Evolutionary conservation across 2,888 invertebrate species (phyloP).

Genomic region (Drosophila merina): DNA sequence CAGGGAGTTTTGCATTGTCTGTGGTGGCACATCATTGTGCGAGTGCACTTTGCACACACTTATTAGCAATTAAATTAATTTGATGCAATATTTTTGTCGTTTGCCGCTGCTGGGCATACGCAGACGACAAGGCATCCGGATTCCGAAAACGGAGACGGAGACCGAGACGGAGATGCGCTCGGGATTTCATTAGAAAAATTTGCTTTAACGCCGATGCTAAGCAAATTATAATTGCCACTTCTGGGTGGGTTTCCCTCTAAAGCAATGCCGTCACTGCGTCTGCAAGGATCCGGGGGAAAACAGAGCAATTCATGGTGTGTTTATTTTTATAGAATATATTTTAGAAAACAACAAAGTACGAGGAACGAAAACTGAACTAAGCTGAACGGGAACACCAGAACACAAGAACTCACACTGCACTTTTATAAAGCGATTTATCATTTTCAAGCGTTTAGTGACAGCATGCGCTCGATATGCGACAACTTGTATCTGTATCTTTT

Average conservation of each 20-base stretch:
- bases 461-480: constrained; percentile 55
- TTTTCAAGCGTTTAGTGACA: constrained; percentile 76
- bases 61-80: constrained; percentile 83
- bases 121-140: constrained; percentile 79
- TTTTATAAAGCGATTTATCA: constrained; percentile 81
- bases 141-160: constrained; percentile 27
- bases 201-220: constrained; percentile 51
- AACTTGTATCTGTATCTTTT: constrained; percentile 14
- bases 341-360: constrained; percentile 51
- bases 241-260: constrained; percentile 66
- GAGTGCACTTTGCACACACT: constrained; percentile 46
- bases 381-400: constrained; percentile 52
- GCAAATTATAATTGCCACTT: constrained; percentile 74
- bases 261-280: constrained; percentile 59
- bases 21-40: too few relatives aligned
- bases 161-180: constrained; percentile 54
- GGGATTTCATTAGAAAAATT: constrained; percentile 71
- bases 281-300: constrained; percentile 59
- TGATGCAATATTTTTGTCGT: constrained; percentile 66
- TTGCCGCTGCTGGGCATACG: constrained; percentile 63
- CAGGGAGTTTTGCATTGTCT: constrained; percentile 2
- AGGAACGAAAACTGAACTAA: constrained; percentile 44
- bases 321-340: constrained; percentile 45
- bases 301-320: constrained; percentile 27
- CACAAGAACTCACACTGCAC: constrained; percentile 72